Evolutionary conservation across 2,113 vertebrate species (phyloP).

Genomic region (Rhagologus leucostigma): DNA sequence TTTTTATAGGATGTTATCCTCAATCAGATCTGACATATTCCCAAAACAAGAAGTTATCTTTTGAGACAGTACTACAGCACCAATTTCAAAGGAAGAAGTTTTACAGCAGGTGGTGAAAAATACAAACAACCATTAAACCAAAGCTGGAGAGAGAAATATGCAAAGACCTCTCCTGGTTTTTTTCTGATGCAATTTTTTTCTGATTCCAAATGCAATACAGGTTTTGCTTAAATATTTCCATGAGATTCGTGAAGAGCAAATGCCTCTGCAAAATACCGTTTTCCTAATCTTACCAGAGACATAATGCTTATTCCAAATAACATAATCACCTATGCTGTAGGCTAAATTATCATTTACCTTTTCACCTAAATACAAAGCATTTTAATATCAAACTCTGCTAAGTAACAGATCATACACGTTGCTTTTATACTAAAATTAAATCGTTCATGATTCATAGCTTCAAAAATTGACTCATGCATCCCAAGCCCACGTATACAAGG

Average conservation of each 20-base stretch:
- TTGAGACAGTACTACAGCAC: neutral
- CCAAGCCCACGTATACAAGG: rapidly evolving
- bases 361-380: neutral
- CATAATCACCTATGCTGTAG: neutral
- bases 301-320: neutral
- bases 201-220: neutral
- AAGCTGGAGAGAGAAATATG: neutral
- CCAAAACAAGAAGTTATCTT: neutral
- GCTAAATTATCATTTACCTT: neutral
- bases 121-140: neutral
- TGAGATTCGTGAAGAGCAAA: neutral
- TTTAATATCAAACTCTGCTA: neutral
- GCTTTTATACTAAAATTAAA: neutral
- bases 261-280: neutral
- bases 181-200: too few species aligned
- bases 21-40: neutral
- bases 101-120: neutral
- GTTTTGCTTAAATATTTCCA: neutral
- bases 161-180: neutral
- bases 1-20: neutral
- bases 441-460: neutral
- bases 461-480: neutral
- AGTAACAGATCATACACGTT: neutral
- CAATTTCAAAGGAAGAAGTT: neutral
- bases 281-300: neutral